These are phyloP conservation scores for Drosophila nigricruria DNA, from an alignment of 2,888 invertebrate genomes.

Conservation along the genomic window DNA sequence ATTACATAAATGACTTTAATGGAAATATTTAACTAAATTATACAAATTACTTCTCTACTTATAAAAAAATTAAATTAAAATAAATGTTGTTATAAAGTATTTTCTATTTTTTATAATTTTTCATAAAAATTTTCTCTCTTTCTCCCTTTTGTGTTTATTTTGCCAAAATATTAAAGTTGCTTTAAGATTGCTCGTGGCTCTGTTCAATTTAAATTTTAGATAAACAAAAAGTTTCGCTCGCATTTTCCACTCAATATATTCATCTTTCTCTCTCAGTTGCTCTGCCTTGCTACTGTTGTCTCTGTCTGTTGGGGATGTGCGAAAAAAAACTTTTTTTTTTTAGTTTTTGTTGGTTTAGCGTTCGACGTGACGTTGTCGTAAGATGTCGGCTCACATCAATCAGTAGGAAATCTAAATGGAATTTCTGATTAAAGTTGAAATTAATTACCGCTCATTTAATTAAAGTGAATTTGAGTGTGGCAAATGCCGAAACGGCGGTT, in stretches of 20 bases:
- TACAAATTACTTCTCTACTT: too few relatives aligned
- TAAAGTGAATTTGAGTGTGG: constrained; percentile 83
- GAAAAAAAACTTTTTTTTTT: constrained; percentile 33
- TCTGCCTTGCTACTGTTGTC: background rate
- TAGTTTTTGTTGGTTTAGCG: constrained; percentile 35
- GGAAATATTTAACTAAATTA: too few relatives aligned
- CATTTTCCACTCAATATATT: background rate
- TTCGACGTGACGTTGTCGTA: constrained; percentile 59
- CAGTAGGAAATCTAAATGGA: constrained; percentile 83
- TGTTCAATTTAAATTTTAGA: constrained; percentile 11
- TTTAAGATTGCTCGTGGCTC: background rate
- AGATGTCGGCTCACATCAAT: constrained; percentile 82
- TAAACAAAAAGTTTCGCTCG: background rate
- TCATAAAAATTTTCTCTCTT: background rate
- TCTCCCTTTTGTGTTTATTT: background rate
- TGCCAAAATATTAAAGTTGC: background rate
- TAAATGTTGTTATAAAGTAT: too few relatives aligned
- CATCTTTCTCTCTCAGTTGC: background rate
- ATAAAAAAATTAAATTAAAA: too few relatives aligned
- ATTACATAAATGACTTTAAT: background rate
- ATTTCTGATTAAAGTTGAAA: constrained; percentile 85
- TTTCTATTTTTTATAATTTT: too few relatives aligned
- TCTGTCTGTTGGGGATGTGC: constrained; percentile 27
- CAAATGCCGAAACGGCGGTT: constrained; percentile 51
- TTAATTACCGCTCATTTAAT: constrained; percentile 85